phyloP scores from a whole-genome alignment of 2,888 invertebrate genomes.

The Netelia fuscicornis region DNA sequence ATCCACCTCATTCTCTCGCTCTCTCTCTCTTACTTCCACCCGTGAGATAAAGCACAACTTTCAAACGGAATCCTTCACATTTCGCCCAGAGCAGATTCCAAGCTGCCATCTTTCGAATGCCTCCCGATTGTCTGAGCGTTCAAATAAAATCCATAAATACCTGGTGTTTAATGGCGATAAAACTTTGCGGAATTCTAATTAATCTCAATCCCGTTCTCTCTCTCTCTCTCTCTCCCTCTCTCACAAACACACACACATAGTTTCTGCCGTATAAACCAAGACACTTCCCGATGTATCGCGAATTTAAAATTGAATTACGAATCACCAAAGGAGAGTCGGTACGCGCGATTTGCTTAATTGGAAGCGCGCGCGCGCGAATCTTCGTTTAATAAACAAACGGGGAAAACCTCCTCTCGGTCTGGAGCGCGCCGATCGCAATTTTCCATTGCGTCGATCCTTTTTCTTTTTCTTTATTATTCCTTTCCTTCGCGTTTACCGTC shows the following conservation, averaged over 20 bases:
- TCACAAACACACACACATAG: not conserved
- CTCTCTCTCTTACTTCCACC: not conserved
- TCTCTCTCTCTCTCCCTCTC: not conserved
- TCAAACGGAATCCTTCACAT: conserved; percentile 66
- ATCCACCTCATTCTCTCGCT: conserved; percentile 13
- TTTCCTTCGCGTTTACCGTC: not conserved
- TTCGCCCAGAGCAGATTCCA: conserved; percentile 49
- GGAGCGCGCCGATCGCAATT: no score
- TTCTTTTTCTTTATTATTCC: no score
- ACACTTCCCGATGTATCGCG: no score
- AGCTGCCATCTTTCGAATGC: conserved; percentile 26
- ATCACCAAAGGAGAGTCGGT: no score
- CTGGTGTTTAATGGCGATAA: not conserved
- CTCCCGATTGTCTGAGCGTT: conserved; percentile 30
- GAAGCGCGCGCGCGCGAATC: no score
- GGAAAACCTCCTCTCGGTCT: no score
- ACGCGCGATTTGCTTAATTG: no score
- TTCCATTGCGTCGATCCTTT: no score
- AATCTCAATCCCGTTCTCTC: not conserved
- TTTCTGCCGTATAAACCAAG: no score
- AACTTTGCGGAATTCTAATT: not conserved
- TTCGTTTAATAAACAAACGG: no score
- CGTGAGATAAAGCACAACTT: conserved; percentile 64
- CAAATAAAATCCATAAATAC: not conserved
- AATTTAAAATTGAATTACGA: no score